Conservation (phyloP, 2,113 vertebrate genomes). For the Carollia perspicillata region DNA sequence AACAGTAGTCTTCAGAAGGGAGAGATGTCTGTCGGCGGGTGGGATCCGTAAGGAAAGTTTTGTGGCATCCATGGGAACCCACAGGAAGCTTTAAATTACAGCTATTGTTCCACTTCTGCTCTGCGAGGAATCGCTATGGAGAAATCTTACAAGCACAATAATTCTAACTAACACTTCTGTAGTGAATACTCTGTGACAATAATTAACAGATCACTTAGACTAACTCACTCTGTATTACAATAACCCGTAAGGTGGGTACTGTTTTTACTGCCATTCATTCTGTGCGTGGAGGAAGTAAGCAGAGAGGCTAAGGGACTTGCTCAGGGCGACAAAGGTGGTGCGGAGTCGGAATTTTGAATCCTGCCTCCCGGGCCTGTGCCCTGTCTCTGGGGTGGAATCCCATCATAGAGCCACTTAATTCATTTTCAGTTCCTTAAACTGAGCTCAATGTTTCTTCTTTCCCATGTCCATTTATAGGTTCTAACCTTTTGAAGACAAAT, state of each 20-base stretch:
- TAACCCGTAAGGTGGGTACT: background rate
- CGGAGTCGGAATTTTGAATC: background rate
- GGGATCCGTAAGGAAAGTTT: background rate
- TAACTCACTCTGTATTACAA: background rate
- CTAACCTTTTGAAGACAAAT: background rate
- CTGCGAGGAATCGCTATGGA: background rate
- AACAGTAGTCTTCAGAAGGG: background rate
- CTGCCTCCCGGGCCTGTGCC: background rate
- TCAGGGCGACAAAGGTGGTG: background rate
- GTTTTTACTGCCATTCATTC: background rate
- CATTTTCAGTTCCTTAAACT: background rate
- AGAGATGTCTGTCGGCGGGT: background rate
- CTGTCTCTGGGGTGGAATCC: background rate
- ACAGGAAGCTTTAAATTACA: background rate
- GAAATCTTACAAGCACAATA: background rate
- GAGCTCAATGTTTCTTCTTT: background rate
- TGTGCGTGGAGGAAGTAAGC: background rate
- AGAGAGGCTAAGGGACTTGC: background rate
- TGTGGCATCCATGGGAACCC: background rate
- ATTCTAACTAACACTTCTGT: background rate
- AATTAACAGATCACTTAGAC: background rate
- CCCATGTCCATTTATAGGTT: background rate
- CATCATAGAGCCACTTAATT: background rate
- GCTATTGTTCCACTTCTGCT: background rate
- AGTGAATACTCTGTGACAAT: background rate